Evolutionary conservation across 2,797 vertebrate species (phyloP).

Genomic region (Erithacus rubecula): DNA sequence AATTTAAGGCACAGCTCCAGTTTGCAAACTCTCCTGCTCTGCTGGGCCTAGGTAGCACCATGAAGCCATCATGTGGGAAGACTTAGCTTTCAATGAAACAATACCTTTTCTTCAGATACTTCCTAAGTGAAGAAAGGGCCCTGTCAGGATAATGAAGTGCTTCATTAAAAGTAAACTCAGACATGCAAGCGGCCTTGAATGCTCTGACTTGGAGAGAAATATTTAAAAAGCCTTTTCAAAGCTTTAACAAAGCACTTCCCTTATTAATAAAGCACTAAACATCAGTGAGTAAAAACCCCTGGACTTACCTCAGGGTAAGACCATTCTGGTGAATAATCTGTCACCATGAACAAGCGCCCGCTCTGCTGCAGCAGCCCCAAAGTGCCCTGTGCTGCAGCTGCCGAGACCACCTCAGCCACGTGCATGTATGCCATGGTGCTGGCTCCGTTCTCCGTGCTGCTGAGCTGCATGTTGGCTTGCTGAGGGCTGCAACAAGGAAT

Average conservation of each 20-base stretch:
- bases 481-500: slow-evolving; percentile 96
- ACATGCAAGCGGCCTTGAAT: neutral
- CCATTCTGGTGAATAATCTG: slow-evolving; percentile 99
- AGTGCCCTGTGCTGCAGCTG: slow-evolving; percentile 88
- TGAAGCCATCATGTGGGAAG: neutral
- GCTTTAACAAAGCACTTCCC: neutral
- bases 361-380: slow-evolving; percentile 96
- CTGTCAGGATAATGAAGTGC: neutral
- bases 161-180: slow-evolving; percentile 16
- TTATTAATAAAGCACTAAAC: neutral
- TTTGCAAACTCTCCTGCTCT: neutral
- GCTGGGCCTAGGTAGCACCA: neutral
- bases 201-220: neutral
- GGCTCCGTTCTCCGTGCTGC: slow-evolving; percentile 79
- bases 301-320: slow-evolving; percentile 96
- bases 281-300: neutral
- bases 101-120: neutral
- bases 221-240: neutral
- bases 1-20: neutral
- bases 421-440: slow-evolving; percentile 95
- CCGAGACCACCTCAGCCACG: slow-evolving; percentile 94
- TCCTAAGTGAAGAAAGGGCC: neutral
- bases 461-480: slow-evolving; percentile 79
- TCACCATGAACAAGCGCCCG: slow-evolving; percentile 97
- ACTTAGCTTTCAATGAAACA: neutral